A percentile compares a stretch with the other conserved stretches of the same genome.
Conservation (phyloP, 2,797 vertebrate species). For the Thaleichthys pacificus region DNA sequence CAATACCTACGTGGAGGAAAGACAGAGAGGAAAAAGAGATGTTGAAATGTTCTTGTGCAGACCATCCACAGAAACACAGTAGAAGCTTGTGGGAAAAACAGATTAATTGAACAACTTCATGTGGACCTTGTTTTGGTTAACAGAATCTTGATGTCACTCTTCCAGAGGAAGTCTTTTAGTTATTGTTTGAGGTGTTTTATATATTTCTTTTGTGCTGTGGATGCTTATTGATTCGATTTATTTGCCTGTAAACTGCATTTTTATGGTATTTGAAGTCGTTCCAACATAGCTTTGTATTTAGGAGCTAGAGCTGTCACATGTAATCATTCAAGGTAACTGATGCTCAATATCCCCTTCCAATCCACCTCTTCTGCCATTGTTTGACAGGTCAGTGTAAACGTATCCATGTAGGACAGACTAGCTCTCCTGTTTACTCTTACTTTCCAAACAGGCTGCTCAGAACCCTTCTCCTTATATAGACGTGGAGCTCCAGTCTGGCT, state of each 20-base stretch:
- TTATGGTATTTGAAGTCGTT: not conserved
- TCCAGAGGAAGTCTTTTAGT: not conserved
- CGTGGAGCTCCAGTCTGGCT: conserved; percentile 34
- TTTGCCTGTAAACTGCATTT: not conserved
- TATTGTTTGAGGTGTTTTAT: not conserved
- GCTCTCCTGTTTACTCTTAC: conserved; percentile 43
- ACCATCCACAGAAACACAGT: not conserved
- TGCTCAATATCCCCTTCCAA: conserved; percentile 36
- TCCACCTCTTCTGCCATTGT: conserved; percentile 62
- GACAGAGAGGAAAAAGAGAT: no score
- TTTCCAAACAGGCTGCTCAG: conserved; percentile 34
- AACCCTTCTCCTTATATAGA: conserved; percentile 67
- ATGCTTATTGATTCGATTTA: not conserved
- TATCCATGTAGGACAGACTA: conserved; percentile 48
- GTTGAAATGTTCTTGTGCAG: not conserved
- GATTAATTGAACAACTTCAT: no score
- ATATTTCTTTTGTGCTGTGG: not conserved
- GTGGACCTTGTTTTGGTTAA: no score
- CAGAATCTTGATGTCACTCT: no score
- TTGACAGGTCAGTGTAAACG: conserved; percentile 69
- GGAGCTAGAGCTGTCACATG: conserved; percentile 53
- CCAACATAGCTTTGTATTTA: conserved; percentile 18
- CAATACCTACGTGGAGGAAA: conserved; percentile 3
- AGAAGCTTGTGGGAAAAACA: no score
- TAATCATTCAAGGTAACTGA: conserved; percentile 57